Conservation (phyloP, 2,888 invertebrate genomes). For the Acanthosepion lycidas region DNA sequence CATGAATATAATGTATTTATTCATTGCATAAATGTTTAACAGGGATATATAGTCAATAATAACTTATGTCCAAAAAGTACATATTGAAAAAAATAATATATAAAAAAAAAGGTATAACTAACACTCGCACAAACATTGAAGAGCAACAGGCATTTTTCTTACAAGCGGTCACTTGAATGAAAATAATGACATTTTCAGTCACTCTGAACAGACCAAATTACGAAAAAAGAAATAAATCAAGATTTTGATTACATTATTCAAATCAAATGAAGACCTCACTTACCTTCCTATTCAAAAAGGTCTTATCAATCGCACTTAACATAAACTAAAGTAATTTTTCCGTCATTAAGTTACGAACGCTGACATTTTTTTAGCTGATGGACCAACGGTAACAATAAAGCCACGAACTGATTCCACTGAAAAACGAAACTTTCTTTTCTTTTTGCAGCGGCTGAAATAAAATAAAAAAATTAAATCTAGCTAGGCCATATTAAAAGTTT, state of each 20-base stretch:
- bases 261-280: not conserved
- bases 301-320: not conserved
- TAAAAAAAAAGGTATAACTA: too few relatives aligned
- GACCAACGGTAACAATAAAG: not conserved
- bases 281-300: not conserved
- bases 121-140: too few relatives aligned
- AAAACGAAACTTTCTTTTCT: not conserved
- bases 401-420: not conserved
- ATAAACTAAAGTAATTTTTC: not conserved
- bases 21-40: not conserved
- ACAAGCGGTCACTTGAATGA: not conserved
- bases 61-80: not conserved
- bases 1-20: not conserved
- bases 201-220: not conserved
- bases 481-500: too few relatives aligned
- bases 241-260: not conserved
- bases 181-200: not conserved
- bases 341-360: not conserved
- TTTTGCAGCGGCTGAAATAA: too few relatives aligned
- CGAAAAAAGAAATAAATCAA: not conserved
- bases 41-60: not conserved
- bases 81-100: not conserved
- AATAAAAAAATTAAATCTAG: too few relatives aligned
- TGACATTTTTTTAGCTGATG: not conserved
- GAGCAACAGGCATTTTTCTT: slow-evolving; percentile 6